These are phyloP conservation scores for Leptogaster cylindrica DNA, from an alignment of 2,888 invertebrate genomes.

Conservation along the genomic window DNA sequence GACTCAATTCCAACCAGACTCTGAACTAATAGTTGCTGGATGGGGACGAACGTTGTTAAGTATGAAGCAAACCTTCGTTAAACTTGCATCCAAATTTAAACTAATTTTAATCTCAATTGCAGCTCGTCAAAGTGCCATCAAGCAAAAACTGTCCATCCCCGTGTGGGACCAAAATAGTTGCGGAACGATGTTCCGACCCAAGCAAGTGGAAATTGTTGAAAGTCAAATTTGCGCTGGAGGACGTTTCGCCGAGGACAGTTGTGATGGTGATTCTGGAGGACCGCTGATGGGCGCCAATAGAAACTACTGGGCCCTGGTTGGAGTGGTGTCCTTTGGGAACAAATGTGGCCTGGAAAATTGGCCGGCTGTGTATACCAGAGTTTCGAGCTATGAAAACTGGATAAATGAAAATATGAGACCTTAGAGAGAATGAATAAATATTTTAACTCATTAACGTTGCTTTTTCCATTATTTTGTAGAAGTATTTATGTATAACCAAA, in stretches of 20 bases:
- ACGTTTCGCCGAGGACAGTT: conserved; percentile 70
- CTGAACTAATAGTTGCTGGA: conserved; percentile 65
- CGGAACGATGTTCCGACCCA: conserved; percentile 53
- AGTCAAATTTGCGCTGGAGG: conserved; percentile 76
- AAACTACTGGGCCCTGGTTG: conserved; percentile 67
- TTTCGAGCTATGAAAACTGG: conserved; percentile 67
- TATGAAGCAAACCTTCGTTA: conserved; percentile 41
- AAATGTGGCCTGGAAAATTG: conserved; percentile 69
- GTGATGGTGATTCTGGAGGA: conserved; percentile 79
- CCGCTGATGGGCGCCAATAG: conserved; percentile 69
- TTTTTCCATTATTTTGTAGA: not conserved
- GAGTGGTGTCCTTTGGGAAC: conserved; percentile 73
- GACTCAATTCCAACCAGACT: conserved; percentile 49
- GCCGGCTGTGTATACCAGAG: conserved; percentile 74
- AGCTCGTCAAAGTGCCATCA: conserved; percentile 64
- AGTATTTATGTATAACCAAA: not conserved
- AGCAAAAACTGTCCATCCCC: conserved; percentile 65
- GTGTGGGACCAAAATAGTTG: conserved; percentile 64
- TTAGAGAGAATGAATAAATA: no score
- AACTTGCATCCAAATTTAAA: conserved; percentile 21
- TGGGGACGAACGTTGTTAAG: conserved; percentile 67
- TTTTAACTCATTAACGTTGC: no score
- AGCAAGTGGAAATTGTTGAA: conserved; percentile 54
- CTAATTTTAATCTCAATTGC: not conserved
- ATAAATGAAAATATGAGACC: conserved; percentile 48